Base-by-base conservation (phyloP, 2,113 vertebrate species). In the Chaenogobius annularis region DNA sequence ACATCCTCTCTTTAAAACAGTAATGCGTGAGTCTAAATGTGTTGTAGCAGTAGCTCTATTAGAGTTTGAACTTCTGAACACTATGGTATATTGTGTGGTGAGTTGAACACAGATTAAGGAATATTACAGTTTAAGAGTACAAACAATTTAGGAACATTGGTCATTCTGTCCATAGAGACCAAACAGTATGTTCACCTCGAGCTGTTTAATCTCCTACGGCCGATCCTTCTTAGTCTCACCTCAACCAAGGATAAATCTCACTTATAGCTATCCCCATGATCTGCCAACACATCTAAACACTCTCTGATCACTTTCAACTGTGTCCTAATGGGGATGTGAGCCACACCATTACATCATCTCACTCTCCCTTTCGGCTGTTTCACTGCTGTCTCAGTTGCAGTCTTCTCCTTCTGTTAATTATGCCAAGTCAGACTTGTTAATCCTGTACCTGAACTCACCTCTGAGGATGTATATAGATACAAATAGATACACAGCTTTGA, bases 221-320 rank as follows among this genome's bases (percentile, higher is more conserved):
- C 88, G 78, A 85, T 88, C 86, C 90, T 55, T 85, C 85, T 90
- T 84, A 87, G 85, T 78, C 77, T 81, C 83, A 80, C 83, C 86
- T 89, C 66, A 66, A 68, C 64, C 67, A 23, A 61, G 54, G 76
- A 90, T 84, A 90, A 90, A 85, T 87, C 90, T 91, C 89, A 89
- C 85, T 90, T 90, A 90, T 62, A 89, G 85, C 83, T 68, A 73
- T 65, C 87, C 84, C 66, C 68, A 73, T 8, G 0, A 83, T 82
- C 84, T 87, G 86, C 86, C 87, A 89, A 82, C 87, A 77, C 83
- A 72, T 86, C 83, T 84, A 89, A 88, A 88, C 85, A 78, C 78
- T 62, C 75, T 77, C 78, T 77, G 80, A 87, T 88, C 84, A 82
- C 85, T 87, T 88, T 90, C 74, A 88, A 79, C 86, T 75, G 76